These are phyloP conservation scores for Nycteola revayana DNA, from an alignment of 2,888 invertebrate species.

Conservation along the genomic window DNA sequence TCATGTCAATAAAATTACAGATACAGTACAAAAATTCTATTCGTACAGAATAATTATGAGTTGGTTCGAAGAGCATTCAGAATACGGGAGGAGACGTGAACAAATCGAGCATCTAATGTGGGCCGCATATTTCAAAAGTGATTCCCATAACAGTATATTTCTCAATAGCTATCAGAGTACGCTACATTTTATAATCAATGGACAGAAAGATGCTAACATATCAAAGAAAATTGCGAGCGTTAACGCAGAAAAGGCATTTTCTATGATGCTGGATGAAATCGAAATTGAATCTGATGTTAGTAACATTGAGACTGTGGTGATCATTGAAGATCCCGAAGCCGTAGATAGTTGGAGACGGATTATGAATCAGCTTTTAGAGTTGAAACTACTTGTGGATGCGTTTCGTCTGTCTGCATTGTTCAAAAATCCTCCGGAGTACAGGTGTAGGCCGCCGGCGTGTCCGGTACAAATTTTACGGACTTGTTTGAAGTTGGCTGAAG, in stretches of 20 bases:
- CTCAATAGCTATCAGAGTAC: slow-evolving; percentile 61
- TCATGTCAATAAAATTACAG: slow-evolving; percentile 73
- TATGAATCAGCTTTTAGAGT: slow-evolving; percentile 79
- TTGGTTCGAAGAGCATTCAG: slow-evolving; percentile 70
- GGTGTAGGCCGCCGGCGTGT: slow-evolving; percentile 58
- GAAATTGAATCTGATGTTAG: slow-evolving; percentile 71
- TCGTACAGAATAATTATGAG: slow-evolving; percentile 70
- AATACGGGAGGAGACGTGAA: slow-evolving; percentile 62
- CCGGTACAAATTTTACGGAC: slow-evolving; percentile 83
- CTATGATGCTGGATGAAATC: slow-evolving; percentile 62
- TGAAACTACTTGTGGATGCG: slow-evolving; percentile 82
- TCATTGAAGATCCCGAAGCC: slow-evolving; percentile 61
- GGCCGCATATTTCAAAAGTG: slow-evolving; percentile 62
- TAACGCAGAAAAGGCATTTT: slow-evolving; percentile 59
- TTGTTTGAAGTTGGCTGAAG: slow-evolving; percentile 85
- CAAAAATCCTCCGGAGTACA: slow-evolving; percentile 64
- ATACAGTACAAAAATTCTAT: slow-evolving; percentile 75
- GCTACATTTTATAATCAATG: slow-evolving; percentile 58
- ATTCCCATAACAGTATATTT: slow-evolving; percentile 46
- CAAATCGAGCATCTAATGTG: slow-evolving; percentile 75
- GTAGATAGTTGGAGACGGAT: slow-evolving; percentile 70
- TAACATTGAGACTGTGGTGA: slow-evolving; percentile 61
- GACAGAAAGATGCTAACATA: slow-evolving; percentile 57
- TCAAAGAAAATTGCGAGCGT: slow-evolving; percentile 52
- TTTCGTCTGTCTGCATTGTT: slow-evolving; percentile 82